Evolutionary conservation across 64 coral and sea anemone genomes (phyloP), one percentile per base, ranked within the genome.

Genomic region (Montipora cactus): DNA sequence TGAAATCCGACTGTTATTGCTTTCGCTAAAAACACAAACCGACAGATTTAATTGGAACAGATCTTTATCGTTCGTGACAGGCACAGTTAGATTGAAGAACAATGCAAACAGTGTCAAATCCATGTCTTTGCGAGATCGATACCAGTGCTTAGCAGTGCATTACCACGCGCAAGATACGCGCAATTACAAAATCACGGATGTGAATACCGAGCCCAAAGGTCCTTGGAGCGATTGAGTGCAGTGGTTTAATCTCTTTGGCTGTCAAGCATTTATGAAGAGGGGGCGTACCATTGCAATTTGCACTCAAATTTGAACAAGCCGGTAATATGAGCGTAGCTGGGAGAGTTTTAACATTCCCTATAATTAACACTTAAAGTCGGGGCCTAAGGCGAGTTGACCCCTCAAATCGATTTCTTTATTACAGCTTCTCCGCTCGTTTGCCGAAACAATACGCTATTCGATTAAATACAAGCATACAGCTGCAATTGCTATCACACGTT

Each of bases 251-350:
- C 82, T 70, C 82, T 72, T 86, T 86, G 62, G 7, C 57, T 93
- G 92, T 93, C 92, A 93, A 79, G 67, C 85, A 67, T 78, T 79
- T 79, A 72, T 93, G 83, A 88, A 93, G 92, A 93, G 92, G 92
- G 90, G 92, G 92, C 92, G 92, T 93, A 87, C 53, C 92, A 66
- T 76, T 73, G 86, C 92, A 93, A 93, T 93, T 93, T 93, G 86
- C 92, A 93, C 92, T 93, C 83, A 93, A 88, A 93, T 88, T 72
- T 87, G 74, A 93, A 88, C 92, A 88, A 93, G 74, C 59, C 71
- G 69, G 92, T 93, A 93, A 93, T 88, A 72, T 74, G 92, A 93
- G 59, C 83, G 59, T 68, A 53, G 46, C 46, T 69, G 22, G 74
- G 66, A 88, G 86, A 93, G 74, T 83, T 88, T 88, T 93, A 87